Evolutionary conservation across 2,888 invertebrate genomes (phyloP).

Genomic region (Sicus ferrugineus): DNA sequence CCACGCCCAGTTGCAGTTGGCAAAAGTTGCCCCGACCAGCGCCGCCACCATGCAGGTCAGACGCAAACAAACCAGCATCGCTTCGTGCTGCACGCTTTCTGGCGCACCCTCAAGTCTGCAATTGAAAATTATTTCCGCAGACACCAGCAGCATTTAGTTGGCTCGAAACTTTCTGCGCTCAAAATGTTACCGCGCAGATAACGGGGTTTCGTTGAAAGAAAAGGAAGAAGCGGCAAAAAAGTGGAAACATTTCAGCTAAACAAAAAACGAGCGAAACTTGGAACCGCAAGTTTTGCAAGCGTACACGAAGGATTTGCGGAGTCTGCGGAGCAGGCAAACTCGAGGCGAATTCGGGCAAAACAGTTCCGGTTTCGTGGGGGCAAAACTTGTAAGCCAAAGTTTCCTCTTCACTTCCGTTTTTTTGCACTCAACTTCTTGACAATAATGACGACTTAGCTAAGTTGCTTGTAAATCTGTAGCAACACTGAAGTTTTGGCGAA

Average conservation of each 20-base stretch:
- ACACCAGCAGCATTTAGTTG: constrained; percentile 11
- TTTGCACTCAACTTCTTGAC: constrained; percentile 11
- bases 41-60: not conserved
- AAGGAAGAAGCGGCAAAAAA: not conserved
- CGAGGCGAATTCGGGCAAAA: constrained; percentile 10
- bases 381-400: not conserved
- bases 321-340: not conserved
- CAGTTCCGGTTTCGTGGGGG: constrained; percentile 8
- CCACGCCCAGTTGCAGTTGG: not conserved
- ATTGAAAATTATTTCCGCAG: constrained; percentile 29
- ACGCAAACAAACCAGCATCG: not conserved
- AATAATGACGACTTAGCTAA: constrained; percentile 27
- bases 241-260: too few species aligned
- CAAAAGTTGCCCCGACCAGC: not conserved
- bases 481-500: too few species aligned
- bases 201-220: not conserved
- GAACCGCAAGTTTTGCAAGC: too few species aligned
- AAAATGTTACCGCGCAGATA: constrained; percentile 24
- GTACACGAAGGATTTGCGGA: too few species aligned
- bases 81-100: constrained; percentile 9
- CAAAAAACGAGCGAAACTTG: too few species aligned
- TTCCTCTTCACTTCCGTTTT: not conserved
- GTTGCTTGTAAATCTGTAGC: constrained; percentile 25
- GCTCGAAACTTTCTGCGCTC: constrained; percentile 14
- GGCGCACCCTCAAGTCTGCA: constrained; percentile 14